Evolutionary conservation across 2,797 vertebrate species (phyloP), one percentile per base, ranked within the genome.

Genomic region (Coendou prehensilis): DNA sequence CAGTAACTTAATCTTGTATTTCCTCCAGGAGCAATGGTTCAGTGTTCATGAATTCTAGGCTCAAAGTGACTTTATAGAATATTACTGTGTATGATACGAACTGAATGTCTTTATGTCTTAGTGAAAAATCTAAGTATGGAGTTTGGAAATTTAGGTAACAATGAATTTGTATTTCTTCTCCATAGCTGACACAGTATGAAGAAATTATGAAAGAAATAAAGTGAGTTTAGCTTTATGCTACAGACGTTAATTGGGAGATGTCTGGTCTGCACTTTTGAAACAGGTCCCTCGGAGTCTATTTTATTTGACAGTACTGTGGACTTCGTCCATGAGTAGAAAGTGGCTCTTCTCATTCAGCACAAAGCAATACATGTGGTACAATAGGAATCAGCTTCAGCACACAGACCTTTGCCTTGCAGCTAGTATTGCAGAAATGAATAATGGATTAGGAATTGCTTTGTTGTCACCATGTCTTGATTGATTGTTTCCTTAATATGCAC

Each of bases 381-480:
- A 59, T 64, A 28, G 11, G 47, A 86, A 73, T 92, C 18, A 79
- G 10, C 11, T 56, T 13, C 63, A 92, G 54, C n/a, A 50, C 59
- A 64, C 50, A 96, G 61, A 96, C 18, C 45, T 92, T 67, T 92
- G 81, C 50, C 33, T 97, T 91, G 71, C 3, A 83, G 73, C 52
- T 64, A 83, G 28, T 67, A 71, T 93, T 94, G 93, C 67, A 78
- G 71, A 92, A 90, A 97, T 92, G 93, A 98, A 96, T 95, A 97
- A 97, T 97, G 93, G 80, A 96, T 96, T 73, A 71, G 30, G 52
- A 64, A 79, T 92, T 41, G 59, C 87, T 78, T 54, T 28, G 41
- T 93, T 97, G 50, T 93, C 96, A 97, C 9, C 41, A 87, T 52
- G 79, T 57, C 23, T 96, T 93, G 94, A 97, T 52, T 97, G 92